Evolutionary conservation across 2,888 invertebrate species (phyloP).

Genomic region (Ichneumoninae sp.): DNA sequence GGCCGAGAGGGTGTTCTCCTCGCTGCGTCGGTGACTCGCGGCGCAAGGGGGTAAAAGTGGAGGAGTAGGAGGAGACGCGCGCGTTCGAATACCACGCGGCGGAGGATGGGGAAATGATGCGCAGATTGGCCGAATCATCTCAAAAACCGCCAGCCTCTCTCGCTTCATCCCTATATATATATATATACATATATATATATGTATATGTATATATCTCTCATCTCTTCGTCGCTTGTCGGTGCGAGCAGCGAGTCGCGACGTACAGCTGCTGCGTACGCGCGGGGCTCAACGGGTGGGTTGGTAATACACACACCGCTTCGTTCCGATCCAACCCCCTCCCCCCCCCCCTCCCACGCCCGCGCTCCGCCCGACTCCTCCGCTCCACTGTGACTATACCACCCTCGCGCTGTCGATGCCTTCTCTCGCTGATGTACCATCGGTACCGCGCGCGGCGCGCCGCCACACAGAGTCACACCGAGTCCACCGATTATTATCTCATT

Average conservation of each 20-base stretch:
- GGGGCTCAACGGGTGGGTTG: conserved; percentile 28
- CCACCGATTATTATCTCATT: conserved; percentile 83
- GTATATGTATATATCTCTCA: neutral
- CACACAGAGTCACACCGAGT: conserved; percentile 78
- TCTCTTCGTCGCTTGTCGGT: conserved; percentile 57
- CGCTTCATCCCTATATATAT: conserved; percentile 40
- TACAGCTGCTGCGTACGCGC: conserved; percentile 57
- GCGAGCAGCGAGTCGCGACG: conserved; percentile 53
- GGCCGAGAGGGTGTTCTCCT: conserved; percentile 52
- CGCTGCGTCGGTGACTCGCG: conserved; percentile 60
- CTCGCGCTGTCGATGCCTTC: conserved; percentile 46
- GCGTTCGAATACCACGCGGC: conserved; percentile 44
- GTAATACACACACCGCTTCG: conserved; percentile 38
- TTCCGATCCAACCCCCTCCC: conserved; percentile 54
- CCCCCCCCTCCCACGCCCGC: conserved; percentile 25
- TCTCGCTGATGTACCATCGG: conserved; percentile 41
- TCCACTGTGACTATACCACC: conserved; percentile 49
- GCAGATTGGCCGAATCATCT: conserved; percentile 85
- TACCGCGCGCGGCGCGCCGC: conserved; percentile 73
- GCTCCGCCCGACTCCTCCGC: conserved; percentile 33
- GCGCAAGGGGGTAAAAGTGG: conserved; percentile 61
- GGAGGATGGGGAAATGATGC: conserved; percentile 83
- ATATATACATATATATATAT: conserved; percentile 37
- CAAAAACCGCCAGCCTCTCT: conserved; percentile 82
- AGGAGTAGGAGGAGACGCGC: conserved; percentile 63